phyloP scores from a whole-genome alignment of 2,113 vertebrate species.

The Rhodinocichla rosea region DNA sequence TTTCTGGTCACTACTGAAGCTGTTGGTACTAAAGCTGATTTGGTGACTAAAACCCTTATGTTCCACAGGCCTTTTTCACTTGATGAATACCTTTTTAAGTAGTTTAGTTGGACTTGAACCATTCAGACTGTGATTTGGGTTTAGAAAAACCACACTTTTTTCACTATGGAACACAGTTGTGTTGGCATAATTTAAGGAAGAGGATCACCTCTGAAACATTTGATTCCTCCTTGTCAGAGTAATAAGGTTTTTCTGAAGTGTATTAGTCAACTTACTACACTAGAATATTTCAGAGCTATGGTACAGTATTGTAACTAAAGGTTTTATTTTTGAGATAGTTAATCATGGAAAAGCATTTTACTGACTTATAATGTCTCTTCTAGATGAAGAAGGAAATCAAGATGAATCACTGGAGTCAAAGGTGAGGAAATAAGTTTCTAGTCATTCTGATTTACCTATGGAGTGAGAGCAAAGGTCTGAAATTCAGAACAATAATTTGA shows the following conservation, averaged over 20 bases:
- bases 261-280: neutral
- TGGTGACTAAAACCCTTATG: neutral
- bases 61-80: neutral
- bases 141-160: neutral
- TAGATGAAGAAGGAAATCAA: conserved; percentile 74
- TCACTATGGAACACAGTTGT: neutral
- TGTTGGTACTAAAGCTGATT: neutral
- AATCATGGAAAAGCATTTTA: neutral
- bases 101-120: neutral
- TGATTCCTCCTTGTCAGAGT: neutral
- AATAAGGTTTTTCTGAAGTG: neutral
- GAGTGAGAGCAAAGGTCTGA: neutral
- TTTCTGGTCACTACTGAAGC: neutral
- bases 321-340: conserved; percentile 1
- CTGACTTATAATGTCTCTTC: conserved; percentile 35
- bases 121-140: neutral
- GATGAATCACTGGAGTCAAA: conserved; percentile 77
- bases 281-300: neutral
- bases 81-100: neutral
- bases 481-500: neutral
- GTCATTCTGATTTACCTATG: neutral
- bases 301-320: neutral
- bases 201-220: neutral
- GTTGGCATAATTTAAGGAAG: neutral
- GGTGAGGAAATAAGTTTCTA: conserved; percentile 60